Conservation (phyloP, 2,113 vertebrate species). For the Riparia riparia region DNA sequence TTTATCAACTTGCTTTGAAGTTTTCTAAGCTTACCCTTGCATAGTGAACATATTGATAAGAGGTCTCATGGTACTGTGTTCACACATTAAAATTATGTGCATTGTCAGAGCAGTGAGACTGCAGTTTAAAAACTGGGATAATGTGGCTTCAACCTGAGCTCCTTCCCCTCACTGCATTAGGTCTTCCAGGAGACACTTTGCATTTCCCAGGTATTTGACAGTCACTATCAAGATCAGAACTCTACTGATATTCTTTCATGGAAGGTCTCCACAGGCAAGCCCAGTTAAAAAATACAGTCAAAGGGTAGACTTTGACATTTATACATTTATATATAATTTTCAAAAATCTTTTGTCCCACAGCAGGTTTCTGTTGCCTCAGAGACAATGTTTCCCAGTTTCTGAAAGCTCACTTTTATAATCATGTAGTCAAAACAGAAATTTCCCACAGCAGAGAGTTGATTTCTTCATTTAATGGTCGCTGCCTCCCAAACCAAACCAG, state of each 20-base stretch:
- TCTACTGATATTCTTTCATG: background rate
- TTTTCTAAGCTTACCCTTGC: slow-evolving; percentile 10
- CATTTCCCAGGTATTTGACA: background rate
- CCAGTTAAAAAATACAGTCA: background rate
- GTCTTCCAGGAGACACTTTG: background rate
- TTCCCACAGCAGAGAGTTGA: background rate
- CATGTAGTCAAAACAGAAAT: background rate
- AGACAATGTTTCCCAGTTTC: background rate
- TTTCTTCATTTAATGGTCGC: background rate
- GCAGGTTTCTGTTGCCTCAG: background rate
- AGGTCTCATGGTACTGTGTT: background rate
- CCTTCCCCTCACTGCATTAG: background rate
- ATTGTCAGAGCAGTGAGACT: background rate
- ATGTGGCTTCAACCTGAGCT: background rate
- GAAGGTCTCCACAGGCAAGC: background rate
- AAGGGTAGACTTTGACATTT: background rate
- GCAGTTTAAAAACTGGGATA: background rate
- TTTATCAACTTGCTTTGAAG: slow-evolving; percentile 44
- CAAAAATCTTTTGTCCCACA: background rate
- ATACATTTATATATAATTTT: background rate
- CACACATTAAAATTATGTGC: slow-evolving; percentile 1
- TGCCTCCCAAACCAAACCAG: background rate
- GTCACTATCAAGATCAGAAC: background rate
- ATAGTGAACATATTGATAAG: slow-evolving; percentile 10
- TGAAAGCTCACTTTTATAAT: background rate